Conservation (phyloP, 2,888 invertebrate genomes). For the Schizotus pectinicornis region DNA sequence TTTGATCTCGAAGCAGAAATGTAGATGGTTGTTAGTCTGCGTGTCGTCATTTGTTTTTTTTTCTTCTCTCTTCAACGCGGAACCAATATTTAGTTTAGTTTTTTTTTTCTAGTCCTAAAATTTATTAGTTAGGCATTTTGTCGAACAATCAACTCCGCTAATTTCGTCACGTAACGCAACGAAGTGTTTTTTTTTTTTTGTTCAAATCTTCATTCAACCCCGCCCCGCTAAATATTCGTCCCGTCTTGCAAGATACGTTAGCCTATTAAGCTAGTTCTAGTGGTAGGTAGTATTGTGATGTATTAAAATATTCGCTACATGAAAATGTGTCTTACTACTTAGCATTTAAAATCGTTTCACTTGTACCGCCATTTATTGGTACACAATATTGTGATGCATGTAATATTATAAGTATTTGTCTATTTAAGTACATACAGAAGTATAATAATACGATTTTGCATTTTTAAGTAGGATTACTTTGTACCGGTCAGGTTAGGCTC, state of each 20-base stretch:
- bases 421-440: constrained; percentile 36
- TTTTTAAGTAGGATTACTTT: constrained; percentile 55
- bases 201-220: background rate
- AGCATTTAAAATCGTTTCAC: constrained; percentile 50
- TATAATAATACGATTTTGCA: constrained; percentile 47
- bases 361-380: constrained; percentile 36
- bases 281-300: constrained; percentile 47
- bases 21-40: constrained; percentile 33
- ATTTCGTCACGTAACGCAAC: constrained; percentile 6
- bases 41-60: constrained; percentile 31
- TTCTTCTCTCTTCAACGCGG: constrained; percentile 44
- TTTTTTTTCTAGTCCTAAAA: constrained; percentile 24
- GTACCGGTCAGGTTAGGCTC: constrained; percentile 42
- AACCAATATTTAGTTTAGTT: constrained; percentile 47
- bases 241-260: constrained; percentile 44
- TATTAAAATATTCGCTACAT: constrained; percentile 49
- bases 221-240: constrained; percentile 48
- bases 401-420: constrained; percentile 47
- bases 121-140: constrained; percentile 11
- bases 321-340: constrained; percentile 56
- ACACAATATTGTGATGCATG: constrained; percentile 54
- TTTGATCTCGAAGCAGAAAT: constrained; percentile 58
- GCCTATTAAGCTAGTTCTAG: constrained; percentile 38
- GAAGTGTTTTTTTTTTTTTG: constrained; percentile 10
- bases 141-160: no score